Percentiles rank a stretch among this genome's conserved stretches.
Evolutionary conservation across 2,797 vertebrate genomes (phyloP).

Genomic region (Eremophila alpestris): DNA sequence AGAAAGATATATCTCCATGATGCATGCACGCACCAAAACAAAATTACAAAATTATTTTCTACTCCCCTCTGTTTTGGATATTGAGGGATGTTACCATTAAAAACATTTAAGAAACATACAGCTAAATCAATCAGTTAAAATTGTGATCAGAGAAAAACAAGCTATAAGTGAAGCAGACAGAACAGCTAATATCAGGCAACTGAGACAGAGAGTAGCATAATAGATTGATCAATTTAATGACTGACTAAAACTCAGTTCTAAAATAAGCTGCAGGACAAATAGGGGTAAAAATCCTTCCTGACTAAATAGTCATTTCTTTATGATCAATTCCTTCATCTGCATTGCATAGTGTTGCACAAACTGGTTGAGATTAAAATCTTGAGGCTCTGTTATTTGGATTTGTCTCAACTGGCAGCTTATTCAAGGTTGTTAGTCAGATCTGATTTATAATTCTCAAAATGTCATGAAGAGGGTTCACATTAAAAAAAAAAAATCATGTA

Average conservation of each 20-base stretch:
- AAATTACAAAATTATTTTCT: background rate
- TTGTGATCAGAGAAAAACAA: slow-evolving; percentile 7
- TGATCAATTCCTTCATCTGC: slow-evolving; percentile 13
- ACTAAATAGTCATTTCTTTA: background rate
- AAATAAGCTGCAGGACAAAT: slow-evolving; percentile 23
- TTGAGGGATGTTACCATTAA: background rate
- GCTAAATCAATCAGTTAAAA: background rate
- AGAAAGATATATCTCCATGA: background rate
- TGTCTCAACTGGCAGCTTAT: slow-evolving; percentile 35
- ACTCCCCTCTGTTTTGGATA: background rate
- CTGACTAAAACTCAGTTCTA: background rate
- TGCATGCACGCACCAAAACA: background rate
- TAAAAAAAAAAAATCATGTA: background rate
- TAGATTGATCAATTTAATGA: slow-evolving; percentile 1
- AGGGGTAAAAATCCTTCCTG: slow-evolving; percentile 20
- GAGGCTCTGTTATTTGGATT: background rate
- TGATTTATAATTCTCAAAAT: slow-evolving; percentile 33
- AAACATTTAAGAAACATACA: background rate
- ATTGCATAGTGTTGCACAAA: background rate
- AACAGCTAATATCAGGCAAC: background rate
- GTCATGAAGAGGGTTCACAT: background rate
- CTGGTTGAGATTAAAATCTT: slow-evolving; percentile 8
- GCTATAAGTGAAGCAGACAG: slow-evolving; percentile 1
- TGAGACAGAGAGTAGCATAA: background rate
- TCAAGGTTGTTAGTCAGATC: slow-evolving; percentile 19